A percentile compares a stretch with the other conserved stretches of the same genome.
Evolutionary conservation across 2,888 invertebrate genomes (phyloP).

Genomic region (Cerastis rubricosa): DNA sequence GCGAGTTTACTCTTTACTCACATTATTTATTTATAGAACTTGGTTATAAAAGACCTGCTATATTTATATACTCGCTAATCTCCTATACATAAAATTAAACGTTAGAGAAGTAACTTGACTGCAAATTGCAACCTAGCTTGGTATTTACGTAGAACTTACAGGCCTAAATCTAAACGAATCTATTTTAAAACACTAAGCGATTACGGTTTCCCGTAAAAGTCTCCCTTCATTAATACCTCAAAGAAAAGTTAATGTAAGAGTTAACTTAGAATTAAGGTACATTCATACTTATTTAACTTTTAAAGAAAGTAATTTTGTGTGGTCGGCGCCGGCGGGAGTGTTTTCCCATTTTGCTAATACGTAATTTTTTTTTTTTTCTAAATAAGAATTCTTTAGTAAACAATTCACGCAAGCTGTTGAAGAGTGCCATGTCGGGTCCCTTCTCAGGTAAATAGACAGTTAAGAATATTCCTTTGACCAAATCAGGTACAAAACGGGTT

Average conservation of each 20-base stretch:
- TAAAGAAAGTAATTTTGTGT: slow-evolving; percentile 32
- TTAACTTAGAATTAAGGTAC: slow-evolving; percentile 38
- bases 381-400: slow-evolving; percentile 25
- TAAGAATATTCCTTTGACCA: slow-evolving; percentile 15
- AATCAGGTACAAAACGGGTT: slow-evolving; percentile 33
- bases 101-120: background rate
- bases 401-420: slow-evolving; percentile 19
- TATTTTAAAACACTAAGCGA: slow-evolving; percentile 16
- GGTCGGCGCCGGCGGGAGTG: slow-evolving; percentile 7
- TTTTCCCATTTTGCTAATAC: slow-evolving; percentile 28
- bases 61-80: background rate
- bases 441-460: slow-evolving; percentile 45
- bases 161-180: slow-evolving; percentile 28
- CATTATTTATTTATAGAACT: slow-evolving; percentile 32
- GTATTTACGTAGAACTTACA: background rate
- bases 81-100: background rate
- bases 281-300: slow-evolving; percentile 10
- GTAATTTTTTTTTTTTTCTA: slow-evolving; percentile 39
- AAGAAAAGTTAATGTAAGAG: slow-evolving; percentile 28
- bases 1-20: slow-evolving; percentile 16
- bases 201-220: slow-evolving; percentile 7
- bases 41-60: slow-evolving; percentile 11
- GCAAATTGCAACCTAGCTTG: background rate
- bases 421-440: slow-evolving; percentile 15
- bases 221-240: slow-evolving; percentile 16